Evolutionary conservation across 2,113 vertebrate species (phyloP).

Genomic region (Istiophorus platypterus): DNA sequence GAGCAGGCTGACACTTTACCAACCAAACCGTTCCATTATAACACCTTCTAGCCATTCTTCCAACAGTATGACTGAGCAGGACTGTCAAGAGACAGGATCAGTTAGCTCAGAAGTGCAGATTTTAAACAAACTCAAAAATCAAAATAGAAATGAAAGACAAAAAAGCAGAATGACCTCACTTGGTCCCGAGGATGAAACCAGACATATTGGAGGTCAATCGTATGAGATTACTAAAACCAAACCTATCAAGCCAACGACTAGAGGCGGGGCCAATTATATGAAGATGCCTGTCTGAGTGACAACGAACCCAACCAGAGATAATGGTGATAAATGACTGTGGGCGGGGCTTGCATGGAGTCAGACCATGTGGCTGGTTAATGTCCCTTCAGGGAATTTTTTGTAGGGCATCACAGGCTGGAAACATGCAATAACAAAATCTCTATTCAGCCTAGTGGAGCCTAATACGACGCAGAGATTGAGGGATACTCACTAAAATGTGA

Average conservation of each 20-base stretch:
- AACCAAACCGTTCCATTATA: conserved; percentile 6
- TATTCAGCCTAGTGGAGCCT: conserved; percentile 1
- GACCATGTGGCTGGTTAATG: conserved; percentile 33
- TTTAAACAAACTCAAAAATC: background rate
- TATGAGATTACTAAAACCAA: conserved; percentile 44
- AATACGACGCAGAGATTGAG: conserved; percentile 15
- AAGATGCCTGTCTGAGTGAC: conserved; percentile 47
- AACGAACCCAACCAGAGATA: conserved; percentile 60
- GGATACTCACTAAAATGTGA: conserved; percentile 8
- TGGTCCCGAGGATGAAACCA: background rate
- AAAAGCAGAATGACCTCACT: background rate
- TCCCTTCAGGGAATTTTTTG: conserved; percentile 52
- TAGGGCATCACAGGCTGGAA: conserved; percentile 21
- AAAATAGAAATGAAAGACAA: background rate
- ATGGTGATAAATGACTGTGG: conserved; percentile 65
- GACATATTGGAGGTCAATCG: conserved; percentile 22
- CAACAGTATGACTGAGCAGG: background rate
- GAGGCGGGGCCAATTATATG: conserved; percentile 53
- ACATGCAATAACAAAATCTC: conserved; percentile 38
- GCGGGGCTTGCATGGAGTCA: conserved; percentile 26
- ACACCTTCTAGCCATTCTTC: background rate
- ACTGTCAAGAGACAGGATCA: background rate
- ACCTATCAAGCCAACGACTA: conserved; percentile 35
- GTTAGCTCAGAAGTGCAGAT: background rate
- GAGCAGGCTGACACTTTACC: conserved; percentile 25